Evolutionary conservation across 2,797 vertebrate genomes (phyloP).

Genomic region (Phyllotis vaccarum): DNA sequence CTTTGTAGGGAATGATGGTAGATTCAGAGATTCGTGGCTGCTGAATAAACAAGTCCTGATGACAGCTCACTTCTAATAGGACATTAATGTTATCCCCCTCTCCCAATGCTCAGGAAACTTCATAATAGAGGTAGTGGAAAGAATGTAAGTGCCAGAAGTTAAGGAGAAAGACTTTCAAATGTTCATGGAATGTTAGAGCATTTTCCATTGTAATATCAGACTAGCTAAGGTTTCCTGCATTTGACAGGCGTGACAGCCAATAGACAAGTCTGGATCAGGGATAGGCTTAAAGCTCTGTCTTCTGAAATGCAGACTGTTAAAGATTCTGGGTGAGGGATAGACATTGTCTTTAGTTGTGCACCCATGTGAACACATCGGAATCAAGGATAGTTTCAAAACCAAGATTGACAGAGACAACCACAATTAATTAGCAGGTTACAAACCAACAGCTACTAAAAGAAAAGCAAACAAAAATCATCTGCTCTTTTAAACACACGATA

Average conservation of each 20-base stretch:
- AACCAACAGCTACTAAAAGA: neutral
- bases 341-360: neutral
- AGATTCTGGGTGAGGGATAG: neutral
- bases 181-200: neutral
- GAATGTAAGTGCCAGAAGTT: neutral
- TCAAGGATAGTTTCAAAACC: neutral
- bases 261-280: neutral
- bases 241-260: neutral
- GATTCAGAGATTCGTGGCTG: neutral
- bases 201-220: neutral
- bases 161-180: neutral
- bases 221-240: neutral
- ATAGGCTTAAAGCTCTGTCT: neutral
- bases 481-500: neutral
- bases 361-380: neutral
- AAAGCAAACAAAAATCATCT: neutral
- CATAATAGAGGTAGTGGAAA: neutral
- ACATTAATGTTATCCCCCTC: too few species aligned
- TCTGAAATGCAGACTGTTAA: neutral
- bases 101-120: neutral
- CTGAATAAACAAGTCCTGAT: neutral
- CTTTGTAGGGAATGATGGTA: neutral
- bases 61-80: neutral
- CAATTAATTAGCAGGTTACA: neutral
- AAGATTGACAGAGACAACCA: neutral